Evolutionary conservation across 2,113 vertebrate species (phyloP).

Genomic region (Trogon surrucura): DNA sequence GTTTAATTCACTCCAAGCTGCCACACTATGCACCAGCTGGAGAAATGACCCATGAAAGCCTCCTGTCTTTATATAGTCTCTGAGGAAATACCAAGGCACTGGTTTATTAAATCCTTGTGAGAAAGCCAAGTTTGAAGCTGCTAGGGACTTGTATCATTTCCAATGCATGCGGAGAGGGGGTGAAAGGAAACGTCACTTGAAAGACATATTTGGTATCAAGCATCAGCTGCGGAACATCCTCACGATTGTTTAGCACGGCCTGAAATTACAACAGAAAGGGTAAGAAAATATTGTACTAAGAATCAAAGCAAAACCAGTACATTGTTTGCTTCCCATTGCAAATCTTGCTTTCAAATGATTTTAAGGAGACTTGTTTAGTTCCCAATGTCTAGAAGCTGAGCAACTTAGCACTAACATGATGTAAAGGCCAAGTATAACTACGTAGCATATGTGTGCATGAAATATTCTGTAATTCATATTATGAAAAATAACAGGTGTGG

Average conservation of each 20-base stretch:
- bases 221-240: conserved; percentile 87
- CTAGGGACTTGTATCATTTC: conserved; percentile 91
- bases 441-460: not conserved
- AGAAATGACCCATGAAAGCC: not conserved
- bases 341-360: not conserved
- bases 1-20: not conserved
- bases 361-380: not conserved
- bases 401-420: not conserved
- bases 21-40: not conserved
- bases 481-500: not conserved
- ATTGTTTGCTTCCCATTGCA: not conserved
- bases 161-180: conserved; percentile 86
- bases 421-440: not conserved
- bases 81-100: not conserved
- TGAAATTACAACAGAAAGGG: conserved; percentile 71
- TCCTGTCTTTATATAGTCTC: not conserved
- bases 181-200: conserved; percentile 95
- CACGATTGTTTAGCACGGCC: conserved; percentile 85
- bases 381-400: not conserved
- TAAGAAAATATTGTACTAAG: not conserved
- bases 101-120: conserved; percentile 82
- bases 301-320: not conserved
- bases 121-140: conserved; percentile 91
- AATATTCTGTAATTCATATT: not conserved
- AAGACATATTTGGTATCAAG: conserved; percentile 89